Conservation (phyloP, 2,888 invertebrate species). For the Platerodrilus igneus region DNA sequence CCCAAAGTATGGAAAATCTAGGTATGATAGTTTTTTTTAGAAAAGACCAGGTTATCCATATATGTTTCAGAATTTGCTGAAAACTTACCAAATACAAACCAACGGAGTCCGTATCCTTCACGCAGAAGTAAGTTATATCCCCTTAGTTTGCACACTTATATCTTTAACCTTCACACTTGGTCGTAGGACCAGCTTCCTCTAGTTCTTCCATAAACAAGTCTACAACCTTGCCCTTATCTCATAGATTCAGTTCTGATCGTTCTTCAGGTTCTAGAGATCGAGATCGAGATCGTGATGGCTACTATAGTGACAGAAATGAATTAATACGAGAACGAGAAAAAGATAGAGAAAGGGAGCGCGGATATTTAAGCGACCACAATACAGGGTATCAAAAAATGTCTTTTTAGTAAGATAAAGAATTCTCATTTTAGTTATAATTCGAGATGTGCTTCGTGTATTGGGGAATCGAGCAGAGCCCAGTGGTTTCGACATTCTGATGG, state of each 20-base stretch:
- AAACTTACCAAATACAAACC: conserved; percentile 77
- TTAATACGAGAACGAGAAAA: conserved; percentile 72
- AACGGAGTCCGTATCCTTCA: conserved; percentile 79
- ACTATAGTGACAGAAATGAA: conserved; percentile 87
- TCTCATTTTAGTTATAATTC: conserved; percentile 47
- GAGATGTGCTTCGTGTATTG: conserved; percentile 81
- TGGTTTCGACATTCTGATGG: conserved; percentile 90
- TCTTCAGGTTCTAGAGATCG: conserved; percentile 57
- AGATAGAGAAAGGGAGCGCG: conserved; percentile 58
- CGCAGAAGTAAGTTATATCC: conserved; percentile 69
- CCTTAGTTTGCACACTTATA: conserved; percentile 10
- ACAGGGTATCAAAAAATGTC: no score
- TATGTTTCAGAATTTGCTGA: conserved; percentile 75
- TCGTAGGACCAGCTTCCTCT: conserved; percentile 54
- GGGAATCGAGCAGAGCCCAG: conserved; percentile 82
- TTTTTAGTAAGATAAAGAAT: background rate
- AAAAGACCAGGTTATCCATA: no score
- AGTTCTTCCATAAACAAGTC: conserved; percentile 72
- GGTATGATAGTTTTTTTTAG: conserved; percentile 55
- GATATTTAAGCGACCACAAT: conserved; percentile 78
- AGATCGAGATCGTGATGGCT: conserved; percentile 72
- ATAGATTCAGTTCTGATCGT: conserved; percentile 55
- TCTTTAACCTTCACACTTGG: conserved; percentile 18
- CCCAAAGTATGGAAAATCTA: conserved; percentile 93
- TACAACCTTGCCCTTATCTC: conserved; percentile 73